These are phyloP conservation scores for Perca schrenkii DNA, from an alignment of 2,113 vertebrate species.

Conservation along the genomic window DNA sequence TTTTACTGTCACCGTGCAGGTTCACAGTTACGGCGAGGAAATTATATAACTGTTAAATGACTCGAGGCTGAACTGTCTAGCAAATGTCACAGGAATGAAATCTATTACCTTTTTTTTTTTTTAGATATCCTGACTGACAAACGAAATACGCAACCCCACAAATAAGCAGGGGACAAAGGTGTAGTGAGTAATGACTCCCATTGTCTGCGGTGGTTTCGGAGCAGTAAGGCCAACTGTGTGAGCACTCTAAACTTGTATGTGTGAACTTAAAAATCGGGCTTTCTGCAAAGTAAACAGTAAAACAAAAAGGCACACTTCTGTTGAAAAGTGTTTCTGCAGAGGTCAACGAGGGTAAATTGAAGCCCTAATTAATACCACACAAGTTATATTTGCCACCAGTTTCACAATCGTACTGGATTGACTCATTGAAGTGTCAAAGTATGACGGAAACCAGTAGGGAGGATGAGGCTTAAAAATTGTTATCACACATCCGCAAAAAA, in stretches of 20 bases:
- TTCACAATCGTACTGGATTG: neutral
- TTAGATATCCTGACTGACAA: slow-evolving; percentile 14
- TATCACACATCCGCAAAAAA: neutral
- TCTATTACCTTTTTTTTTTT: slow-evolving; percentile 20
- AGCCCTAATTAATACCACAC: neutral
- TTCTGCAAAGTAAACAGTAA: neutral
- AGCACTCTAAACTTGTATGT: too few relatives aligned
- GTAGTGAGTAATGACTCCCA: too few relatives aligned
- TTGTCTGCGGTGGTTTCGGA: neutral
- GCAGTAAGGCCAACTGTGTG: neutral
- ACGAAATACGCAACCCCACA: slow-evolving; percentile 1
- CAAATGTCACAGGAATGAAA: slow-evolving; percentile 35
- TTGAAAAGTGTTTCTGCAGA: neutral
- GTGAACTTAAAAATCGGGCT: too few relatives aligned
- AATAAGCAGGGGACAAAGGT: neutral
- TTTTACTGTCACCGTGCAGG: slow-evolving; percentile 27
- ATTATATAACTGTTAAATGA: slow-evolving; percentile 34
- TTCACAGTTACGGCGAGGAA: slow-evolving; percentile 9
- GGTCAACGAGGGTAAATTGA: neutral
- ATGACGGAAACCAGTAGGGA: neutral
- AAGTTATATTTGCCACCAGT: neutral
- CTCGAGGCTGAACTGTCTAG: slow-evolving; percentile 26
- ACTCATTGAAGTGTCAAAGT: neutral
- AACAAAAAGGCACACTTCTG: neutral
- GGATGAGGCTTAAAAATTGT: neutral